Evolutionary conservation across 2,888 invertebrate genomes (phyloP).

Genomic region (Trichopoda pennipes): DNA sequence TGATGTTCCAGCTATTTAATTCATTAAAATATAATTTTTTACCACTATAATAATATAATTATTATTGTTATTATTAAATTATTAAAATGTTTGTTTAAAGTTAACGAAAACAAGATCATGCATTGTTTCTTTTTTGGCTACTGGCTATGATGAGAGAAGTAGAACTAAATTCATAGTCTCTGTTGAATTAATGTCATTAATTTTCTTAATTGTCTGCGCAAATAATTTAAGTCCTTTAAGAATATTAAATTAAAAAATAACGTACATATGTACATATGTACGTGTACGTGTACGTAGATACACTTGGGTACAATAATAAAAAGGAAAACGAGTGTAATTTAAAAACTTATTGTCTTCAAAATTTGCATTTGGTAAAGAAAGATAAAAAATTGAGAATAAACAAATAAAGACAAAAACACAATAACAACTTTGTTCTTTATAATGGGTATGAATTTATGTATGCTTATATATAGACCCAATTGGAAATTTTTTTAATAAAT

Average conservation of each 20-base stretch:
- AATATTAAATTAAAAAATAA: constrained; percentile 53
- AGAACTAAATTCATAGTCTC: constrained; percentile 29
- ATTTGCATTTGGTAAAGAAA: constrained; percentile 60
- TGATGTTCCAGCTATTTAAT: background rate
- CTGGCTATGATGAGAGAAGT: constrained; percentile 9
- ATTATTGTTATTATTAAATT: background rate
- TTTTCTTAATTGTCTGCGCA: constrained; percentile 61
- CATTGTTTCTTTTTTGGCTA: constrained; percentile 34
- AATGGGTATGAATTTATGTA: background rate
- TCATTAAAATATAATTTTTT: background rate
- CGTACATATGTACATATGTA: background rate
- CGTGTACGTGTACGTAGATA: background rate
- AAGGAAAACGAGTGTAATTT: constrained; percentile 53
- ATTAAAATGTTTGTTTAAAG: background rate
- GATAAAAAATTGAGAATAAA: background rate
- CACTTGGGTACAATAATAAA: constrained; percentile 13
- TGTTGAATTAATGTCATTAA: constrained; percentile 48
- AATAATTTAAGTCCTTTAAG: constrained; percentile 44
- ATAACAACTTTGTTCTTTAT: constrained; percentile 28
- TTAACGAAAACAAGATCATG: constrained; percentile 31
- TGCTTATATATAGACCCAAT: background rate
- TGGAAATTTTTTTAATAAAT: background rate
- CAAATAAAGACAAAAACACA: constrained; percentile 16
- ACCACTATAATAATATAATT: too few relatives aligned
- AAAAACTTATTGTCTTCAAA: constrained; percentile 58